Evolutionary conservation across 2,888 invertebrate species (phyloP).

Genomic region (Syrphus vitripennis): DNA sequence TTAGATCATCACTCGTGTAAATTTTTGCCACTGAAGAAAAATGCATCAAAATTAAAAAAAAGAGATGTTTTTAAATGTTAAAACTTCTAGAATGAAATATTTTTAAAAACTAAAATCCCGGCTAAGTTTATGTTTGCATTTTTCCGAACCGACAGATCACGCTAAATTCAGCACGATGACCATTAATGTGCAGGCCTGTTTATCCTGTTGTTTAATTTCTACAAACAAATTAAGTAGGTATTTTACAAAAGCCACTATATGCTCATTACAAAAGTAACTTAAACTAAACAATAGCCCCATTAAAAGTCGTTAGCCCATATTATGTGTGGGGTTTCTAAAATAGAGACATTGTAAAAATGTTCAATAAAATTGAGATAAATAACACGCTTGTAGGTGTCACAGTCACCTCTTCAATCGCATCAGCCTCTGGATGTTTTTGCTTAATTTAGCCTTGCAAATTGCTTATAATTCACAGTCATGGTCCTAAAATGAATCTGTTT

Average conservation of each 20-base stretch:
- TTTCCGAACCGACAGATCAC: too few species aligned
- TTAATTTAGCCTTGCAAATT: background rate
- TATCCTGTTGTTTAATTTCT: too few species aligned
- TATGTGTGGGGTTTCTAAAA: background rate
- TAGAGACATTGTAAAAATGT: background rate
- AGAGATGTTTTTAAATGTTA: too few species aligned
- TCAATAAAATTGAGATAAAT: conserved; percentile 24
- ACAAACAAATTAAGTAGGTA: too few species aligned
- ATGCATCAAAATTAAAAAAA: too few species aligned
- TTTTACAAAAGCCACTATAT: background rate
- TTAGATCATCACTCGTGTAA: too few species aligned
- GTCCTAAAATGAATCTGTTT: conserved; percentile 19
- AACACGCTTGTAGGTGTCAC: conserved; percentile 21
- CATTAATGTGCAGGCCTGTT: too few species aligned
- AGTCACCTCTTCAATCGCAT: conserved; percentile 2
- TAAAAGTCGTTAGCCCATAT: background rate
- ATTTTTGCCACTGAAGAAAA: too few species aligned
- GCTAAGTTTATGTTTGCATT: too few species aligned
- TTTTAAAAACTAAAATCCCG: too few species aligned
- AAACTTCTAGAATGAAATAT: too few species aligned
- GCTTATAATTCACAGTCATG: conserved; percentile 11
- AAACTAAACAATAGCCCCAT: background rate
- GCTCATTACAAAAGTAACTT: background rate
- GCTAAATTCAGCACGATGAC: too few species aligned
- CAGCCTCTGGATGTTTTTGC: background rate